Base-by-base conservation (phyloP, 2,113 vertebrate genomes). In the Chamaea fasciata region DNA sequence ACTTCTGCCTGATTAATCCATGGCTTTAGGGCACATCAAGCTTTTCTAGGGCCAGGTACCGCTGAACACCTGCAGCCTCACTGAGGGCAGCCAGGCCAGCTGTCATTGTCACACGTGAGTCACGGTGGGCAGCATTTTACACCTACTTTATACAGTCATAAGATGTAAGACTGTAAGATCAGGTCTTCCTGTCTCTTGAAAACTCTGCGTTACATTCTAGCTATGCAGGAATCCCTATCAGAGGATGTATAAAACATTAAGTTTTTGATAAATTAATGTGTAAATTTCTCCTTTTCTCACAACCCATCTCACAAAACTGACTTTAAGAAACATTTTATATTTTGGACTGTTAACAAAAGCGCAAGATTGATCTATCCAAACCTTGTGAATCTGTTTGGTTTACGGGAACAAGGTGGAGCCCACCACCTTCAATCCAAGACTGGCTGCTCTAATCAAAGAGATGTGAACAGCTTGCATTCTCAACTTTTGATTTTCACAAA, bases 401-500 rank as follows among this genome's bases (percentile, higher is more conserved):
- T 42, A 69, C 30, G 16, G 46, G 24, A 90, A 73, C 15, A 85
- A 91, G 55, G 82, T 68, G 44, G 64, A 90, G 31, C 46, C 56
- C 33, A 68, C 21, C 59, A 71, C 17, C 31, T 93, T 82, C 68
- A 59, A 12, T 88, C 81, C 85, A 71, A 93, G 84, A 60, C 31
- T 50, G 85, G 49, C 71, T 73, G 59, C 83, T 85, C 93, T 74
- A 92, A 83, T 95, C 77, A 82, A 30, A 56, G 87, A 64, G 75
- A 80, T 35, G 20, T 30, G 65, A 90, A 68, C 70, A 81, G 80
- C 59, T 47, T 91, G 47, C 71, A 62, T 91, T 92, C 88, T 93
- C 94, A 91, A 11, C 83, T 96, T 94, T 27, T 83, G 76, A 89
- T 83, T 96, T 94, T 81, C 85, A 90, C 91, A 94, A 85, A 94